Base-by-base conservation (phyloP, 2,797 vertebrate species). In the Adrianichthys oophorus region DNA sequence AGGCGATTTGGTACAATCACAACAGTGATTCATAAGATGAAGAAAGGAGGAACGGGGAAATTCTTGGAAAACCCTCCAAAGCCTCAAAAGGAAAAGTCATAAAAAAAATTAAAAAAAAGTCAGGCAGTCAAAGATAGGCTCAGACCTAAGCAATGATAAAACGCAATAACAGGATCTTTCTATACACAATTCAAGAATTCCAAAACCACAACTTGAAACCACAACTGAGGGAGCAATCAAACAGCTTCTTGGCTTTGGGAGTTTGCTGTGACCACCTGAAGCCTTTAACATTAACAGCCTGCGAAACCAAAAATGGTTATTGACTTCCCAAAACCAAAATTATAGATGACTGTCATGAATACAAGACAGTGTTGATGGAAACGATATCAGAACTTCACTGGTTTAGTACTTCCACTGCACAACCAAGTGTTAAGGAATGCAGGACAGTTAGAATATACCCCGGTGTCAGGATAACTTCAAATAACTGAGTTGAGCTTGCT, bases 151-250 rank as follows among this genome's bases (percentile, higher is more conserved):
- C 24, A 37, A 56, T 58, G 56, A 72, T 10, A 6, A 72, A 74
- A 82, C 48, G 16, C 53, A 58, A 62, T 53, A 74, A 78, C 57
- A 66, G 52, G 1, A 37, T 56, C 44, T 52, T 46, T 68, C 52
- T 58, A 37, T n/a, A 26, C 48, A 7, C 24, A 65, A 41, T 40
- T 43, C 53, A 70, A 52, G 40, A 42, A 68, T 54, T 41, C 41
- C 6, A 59, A 67, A 74, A 56, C 55, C 65, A 59, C 63, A 54
- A 18, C 50, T 66, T 63, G 57, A 67, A 74, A 56, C 55, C 65
- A 59, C 61, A 54, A 47, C 62, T 54, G 54, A 59, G 52, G 44
- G n/a, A 17, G 15, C 42, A 56, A 53, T 60, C 17, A 47, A 56
- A 61, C 69, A 56, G 15, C 48, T 8, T 40, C 48, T 32, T n/a